Percentiles rank a stretch among this genome's conserved stretches.
These are phyloP conservation scores for Talpa occidentalis DNA, from an alignment of 2,113 vertebrate genomes.

Conservation along the genomic window DNA sequence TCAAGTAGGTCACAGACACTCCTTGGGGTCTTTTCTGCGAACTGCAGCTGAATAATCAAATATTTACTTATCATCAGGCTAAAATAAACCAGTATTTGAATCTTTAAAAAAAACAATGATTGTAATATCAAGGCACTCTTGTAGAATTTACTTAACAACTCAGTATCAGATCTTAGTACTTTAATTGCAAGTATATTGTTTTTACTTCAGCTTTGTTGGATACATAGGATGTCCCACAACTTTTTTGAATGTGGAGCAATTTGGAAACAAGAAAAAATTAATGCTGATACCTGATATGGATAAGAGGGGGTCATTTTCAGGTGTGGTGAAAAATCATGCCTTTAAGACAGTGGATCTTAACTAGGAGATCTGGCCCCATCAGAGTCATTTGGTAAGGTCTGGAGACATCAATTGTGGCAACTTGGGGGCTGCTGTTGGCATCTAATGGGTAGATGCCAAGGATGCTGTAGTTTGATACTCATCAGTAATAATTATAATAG, in stretches of 20 bases:
- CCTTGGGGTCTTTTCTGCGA: neutral
- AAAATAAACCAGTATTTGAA: neutral
- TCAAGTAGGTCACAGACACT: neutral
- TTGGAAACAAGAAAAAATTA: neutral
- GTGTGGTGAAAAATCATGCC: neutral
- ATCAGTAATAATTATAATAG: no score
- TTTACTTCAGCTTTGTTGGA: neutral
- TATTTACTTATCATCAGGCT: neutral
- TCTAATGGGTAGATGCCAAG: neutral
- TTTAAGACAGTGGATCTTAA: neutral
- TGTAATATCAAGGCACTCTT: neutral
- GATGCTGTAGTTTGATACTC: neutral
- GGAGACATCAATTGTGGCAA: neutral
- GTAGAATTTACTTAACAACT: neutral
- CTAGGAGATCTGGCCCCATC: neutral
- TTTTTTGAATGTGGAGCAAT: neutral
- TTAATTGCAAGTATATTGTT: neutral
- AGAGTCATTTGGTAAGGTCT: neutral
- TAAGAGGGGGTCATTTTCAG: neutral
- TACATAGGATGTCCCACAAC: neutral
- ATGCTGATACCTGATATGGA: neutral
- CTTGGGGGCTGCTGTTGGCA: neutral
- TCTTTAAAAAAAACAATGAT: neutral
- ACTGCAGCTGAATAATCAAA: neutral
- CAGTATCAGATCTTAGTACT: neutral